Base-by-base conservation (phyloP, 2,888 invertebrate genomes). In the Ferrisia virgata region DNA sequence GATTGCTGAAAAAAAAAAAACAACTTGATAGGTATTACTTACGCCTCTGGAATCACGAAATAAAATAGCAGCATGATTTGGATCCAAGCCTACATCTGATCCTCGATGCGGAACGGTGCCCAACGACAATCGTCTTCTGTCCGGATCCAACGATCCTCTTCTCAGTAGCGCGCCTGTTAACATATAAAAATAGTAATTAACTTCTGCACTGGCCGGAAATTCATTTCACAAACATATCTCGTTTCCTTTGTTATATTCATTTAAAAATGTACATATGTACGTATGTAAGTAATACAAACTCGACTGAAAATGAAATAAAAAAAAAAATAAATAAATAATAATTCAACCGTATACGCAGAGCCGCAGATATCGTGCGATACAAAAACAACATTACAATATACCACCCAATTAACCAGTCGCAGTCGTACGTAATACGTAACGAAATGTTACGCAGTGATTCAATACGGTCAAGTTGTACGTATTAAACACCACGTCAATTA, bases 31-130 rank as follows among this genome's bases (percentile, higher is more conserved):
- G 11, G 15, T 2, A 6, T 3, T 69, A 92, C 95, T 94, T 89
- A 96, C 96, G 91, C 96, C 96, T 90, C 96, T 91, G n/a, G 96
- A 95, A 89, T 96, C 96, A 87, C 96, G 91, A 89, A 96, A 96
- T 86, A 96, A 91, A 87, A 96, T 96, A 87, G 96, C 96, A 82
- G 96, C 95, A 89, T 96, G 96, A 87, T 94, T 92, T 22, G 96
- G 96, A 90, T 96, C 96, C 86, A 96, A 89, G 87, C 92, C 93
- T 82, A 94, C 94, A 88, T 96, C 96, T 0, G 93, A 92, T 0
- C 93, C 92, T 86, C 94, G 90, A 87, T 94, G 93, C 5, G 88
- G 88, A 25, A 90, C 89, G 82, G 89, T 89, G 85, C 95, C 95
- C 85, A 95, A 90, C 3, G 95, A 95, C 85, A 94, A 92, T 86